Conservation (phyloP, 2,113 vertebrate genomes). For the Oncorhynchus mykiss region DNA sequence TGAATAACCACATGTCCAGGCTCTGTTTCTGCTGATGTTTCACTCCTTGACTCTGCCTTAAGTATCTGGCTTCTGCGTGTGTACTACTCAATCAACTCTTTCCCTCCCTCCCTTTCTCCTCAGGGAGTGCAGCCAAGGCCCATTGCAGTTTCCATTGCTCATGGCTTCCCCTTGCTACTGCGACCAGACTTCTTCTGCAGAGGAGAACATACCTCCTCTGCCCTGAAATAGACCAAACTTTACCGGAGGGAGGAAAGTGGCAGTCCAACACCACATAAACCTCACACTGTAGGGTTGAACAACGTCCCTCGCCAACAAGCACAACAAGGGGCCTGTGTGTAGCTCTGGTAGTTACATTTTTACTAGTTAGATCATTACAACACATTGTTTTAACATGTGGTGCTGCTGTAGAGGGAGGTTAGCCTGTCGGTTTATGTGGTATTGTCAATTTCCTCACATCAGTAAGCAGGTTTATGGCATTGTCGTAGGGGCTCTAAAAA, state of each 20-base stretch:
- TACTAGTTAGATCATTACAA: background rate
- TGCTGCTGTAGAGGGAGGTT: background rate
- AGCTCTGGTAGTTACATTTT: background rate
- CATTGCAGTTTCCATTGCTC: slow-evolving; percentile 72
- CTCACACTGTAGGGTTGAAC: slow-evolving; percentile 33
- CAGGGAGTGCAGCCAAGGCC: slow-evolving; percentile 50
- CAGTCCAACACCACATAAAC: slow-evolving; percentile 19
- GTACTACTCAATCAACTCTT: slow-evolving; percentile 39
- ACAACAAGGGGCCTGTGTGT: slow-evolving; percentile 10
- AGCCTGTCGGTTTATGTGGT: slow-evolving; percentile 10
- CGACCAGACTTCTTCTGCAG: slow-evolving; percentile 50
- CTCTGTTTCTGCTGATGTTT: slow-evolving; percentile 48
- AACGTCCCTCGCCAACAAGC: slow-evolving; percentile 12
- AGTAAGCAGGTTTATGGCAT: background rate
- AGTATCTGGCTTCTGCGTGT: slow-evolving; percentile 32
- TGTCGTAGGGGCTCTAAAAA: slow-evolving; percentile 3
- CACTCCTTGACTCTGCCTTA: slow-evolving; percentile 23
- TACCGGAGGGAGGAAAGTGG: slow-evolving; percentile 4
- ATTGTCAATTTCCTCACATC: slow-evolving; percentile 36
- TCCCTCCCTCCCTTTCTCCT: slow-evolving; percentile 41
- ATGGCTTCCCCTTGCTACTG: slow-evolving; percentile 58
- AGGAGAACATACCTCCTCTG: slow-evolving; percentile 41
- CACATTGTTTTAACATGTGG: slow-evolving; percentile 5
- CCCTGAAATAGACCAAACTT: slow-evolving; percentile 13
- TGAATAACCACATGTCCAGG: slow-evolving; percentile 25